Percentiles rank a stretch among this genome's conserved stretches.
phyloP scores from a whole-genome alignment of 2,888 invertebrate genomes.

The Caradrina kadenii region DNA sequence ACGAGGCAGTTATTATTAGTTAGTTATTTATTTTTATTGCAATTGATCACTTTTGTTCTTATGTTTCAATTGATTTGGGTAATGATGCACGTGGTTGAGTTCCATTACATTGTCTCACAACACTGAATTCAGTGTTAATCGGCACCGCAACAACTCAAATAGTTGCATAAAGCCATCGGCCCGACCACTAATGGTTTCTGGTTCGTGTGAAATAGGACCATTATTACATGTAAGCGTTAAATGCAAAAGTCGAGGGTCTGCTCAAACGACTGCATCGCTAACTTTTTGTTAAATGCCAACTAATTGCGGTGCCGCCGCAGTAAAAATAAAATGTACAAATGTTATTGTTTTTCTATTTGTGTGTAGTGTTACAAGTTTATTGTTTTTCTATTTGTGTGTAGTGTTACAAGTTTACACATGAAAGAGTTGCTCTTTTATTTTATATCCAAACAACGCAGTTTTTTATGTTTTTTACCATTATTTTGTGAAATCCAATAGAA shows the following conservation, averaged over 20 bases:
- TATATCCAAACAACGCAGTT: neutral
- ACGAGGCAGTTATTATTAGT: too few relatives aligned
- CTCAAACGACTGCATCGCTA: conserved; percentile 34
- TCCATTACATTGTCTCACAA: neutral
- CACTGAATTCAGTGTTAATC: conserved; percentile 1
- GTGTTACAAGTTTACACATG: neutral
- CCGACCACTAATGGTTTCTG: conserved; percentile 48
- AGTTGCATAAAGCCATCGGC: conserved; percentile 44
- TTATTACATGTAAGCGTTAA: conserved; percentile 59
- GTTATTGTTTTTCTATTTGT: conserved; percentile 10
- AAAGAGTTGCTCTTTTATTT: neutral
- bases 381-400: conserved; percentile 8
- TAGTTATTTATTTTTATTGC: too few relatives aligned
- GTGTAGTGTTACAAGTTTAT: neutral
- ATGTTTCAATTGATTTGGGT: neutral
- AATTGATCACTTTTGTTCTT: neutral
- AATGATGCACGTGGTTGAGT: neutral
- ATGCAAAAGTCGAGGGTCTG: conserved; percentile 42
- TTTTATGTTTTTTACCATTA: neutral
- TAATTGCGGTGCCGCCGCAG: conserved; percentile 43
- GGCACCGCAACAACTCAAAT: conserved; percentile 17
- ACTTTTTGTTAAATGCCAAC: conserved; percentile 50
- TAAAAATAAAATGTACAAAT: conserved; percentile 36
- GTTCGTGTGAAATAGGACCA: conserved; percentile 45
- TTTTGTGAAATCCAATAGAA: neutral